These are phyloP conservation scores for Ceyx margarethae DNA, from an alignment of 2,113 vertebrate genomes.

Conservation along the genomic window DNA sequence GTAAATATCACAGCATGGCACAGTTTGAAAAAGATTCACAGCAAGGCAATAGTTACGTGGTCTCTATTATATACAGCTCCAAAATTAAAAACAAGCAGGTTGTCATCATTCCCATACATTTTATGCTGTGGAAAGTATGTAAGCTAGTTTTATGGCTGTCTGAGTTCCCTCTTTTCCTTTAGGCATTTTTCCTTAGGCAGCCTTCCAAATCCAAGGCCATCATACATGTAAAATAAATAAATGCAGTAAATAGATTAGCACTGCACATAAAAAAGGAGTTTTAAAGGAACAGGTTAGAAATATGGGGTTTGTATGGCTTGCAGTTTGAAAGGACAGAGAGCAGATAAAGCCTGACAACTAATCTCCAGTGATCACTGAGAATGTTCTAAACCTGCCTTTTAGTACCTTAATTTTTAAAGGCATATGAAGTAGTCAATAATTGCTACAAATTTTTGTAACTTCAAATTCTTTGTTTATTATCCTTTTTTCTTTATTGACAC, in stretches of 20 bases:
- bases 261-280: not conserved
- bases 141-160: conserved; percentile 18
- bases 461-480: not conserved
- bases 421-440: not conserved
- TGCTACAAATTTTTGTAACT: not conserved
- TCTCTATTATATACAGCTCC: not conserved
- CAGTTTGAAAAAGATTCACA: not conserved
- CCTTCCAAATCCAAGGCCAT: conserved; percentile 23
- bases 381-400: not conserved
- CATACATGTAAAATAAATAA: not conserved
- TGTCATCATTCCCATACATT: not conserved
- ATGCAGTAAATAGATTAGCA: not conserved
- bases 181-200: not conserved
- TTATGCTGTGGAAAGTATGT: not conserved
- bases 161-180: not conserved
- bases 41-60: not conserved
- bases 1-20: conserved; percentile 43
- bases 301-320: not conserved
- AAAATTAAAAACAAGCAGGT: not conserved
- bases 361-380: not conserved
- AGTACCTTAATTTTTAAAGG: not conserved
- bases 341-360: not conserved
- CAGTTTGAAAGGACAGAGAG: not conserved
- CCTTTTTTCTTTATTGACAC: not conserved
- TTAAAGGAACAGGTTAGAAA: not conserved